Percentiles rank a stretch among this genome's conserved stretches.
Conservation (phyloP, 1,140 invertebrate genomes). For the Onthophagus taurus region DNA sequence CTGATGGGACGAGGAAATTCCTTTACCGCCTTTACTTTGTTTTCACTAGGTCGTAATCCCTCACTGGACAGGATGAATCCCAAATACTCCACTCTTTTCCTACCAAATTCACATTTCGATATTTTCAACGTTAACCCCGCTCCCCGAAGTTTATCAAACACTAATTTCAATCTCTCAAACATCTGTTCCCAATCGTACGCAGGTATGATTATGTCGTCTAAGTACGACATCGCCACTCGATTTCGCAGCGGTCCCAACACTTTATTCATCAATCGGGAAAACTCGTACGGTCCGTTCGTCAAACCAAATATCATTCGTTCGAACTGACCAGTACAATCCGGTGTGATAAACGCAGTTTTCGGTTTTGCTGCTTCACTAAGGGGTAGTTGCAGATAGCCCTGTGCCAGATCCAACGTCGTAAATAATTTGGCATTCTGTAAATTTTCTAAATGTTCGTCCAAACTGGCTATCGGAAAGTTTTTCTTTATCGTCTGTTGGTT, state of each 20-base stretch:
- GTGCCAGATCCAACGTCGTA: slow-evolving; percentile 9
- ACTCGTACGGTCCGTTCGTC: slow-evolving; percentile 26
- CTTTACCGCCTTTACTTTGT: too few relatives aligned
- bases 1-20: too few relatives aligned
- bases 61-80: slow-evolving; percentile 7
- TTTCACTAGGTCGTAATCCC: too few relatives aligned
- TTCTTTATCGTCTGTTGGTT: slow-evolving; percentile 8
- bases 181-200: slow-evolving; percentile 17
- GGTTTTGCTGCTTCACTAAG: slow-evolving; percentile 14
- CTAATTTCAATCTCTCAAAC: slow-evolving; percentile 16
- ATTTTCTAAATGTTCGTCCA: slow-evolving; percentile 14
- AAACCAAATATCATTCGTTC: slow-evolving; percentile 35
- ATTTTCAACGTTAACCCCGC: slow-evolving; percentile 10
- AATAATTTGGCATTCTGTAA: slow-evolving; percentile 18
- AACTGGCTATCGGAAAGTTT: slow-evolving; percentile 7
- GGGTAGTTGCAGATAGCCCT: slow-evolving; percentile 25
- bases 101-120: slow-evolving; percentile 8
- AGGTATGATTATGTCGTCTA: slow-evolving; percentile 33
- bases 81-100: slow-evolving; percentile 10
- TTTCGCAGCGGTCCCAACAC: slow-evolving; percentile 23
- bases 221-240: slow-evolving; percentile 21
- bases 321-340: slow-evolving; percentile 39
- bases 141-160: slow-evolving; percentile 15
- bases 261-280: slow-evolving; percentile 25
- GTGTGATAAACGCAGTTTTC: slow-evolving; percentile 31